Conservation (phyloP, 2,888 invertebrate genomes). For the Hypsopygia costalis region DNA sequence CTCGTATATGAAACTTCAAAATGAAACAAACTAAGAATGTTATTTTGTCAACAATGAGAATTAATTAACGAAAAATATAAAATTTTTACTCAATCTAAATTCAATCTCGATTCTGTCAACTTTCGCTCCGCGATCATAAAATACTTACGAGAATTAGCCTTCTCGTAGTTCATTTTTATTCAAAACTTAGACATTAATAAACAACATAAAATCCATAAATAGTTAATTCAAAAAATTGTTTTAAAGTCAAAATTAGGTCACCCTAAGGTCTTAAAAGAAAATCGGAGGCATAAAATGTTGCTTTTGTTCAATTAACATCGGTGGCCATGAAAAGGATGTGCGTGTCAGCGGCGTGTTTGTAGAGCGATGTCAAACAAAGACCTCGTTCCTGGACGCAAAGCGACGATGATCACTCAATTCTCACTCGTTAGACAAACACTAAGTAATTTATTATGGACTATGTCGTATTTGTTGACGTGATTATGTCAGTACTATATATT, state of each 20-base stretch:
- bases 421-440: slow-evolving; percentile 7
- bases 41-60: too few species aligned
- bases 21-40: too few species aligned
- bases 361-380: slow-evolving; percentile 31
- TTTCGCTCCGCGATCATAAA: too few species aligned
- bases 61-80: too few species aligned
- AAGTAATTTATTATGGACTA: neutral
- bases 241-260: slow-evolving; percentile 1
- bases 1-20: too few species aligned
- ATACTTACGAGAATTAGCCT: too few species aligned
- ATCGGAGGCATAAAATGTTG: slow-evolving; percentile 28
- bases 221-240: too few species aligned
- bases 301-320: slow-evolving; percentile 24
- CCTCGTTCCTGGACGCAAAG: slow-evolving; percentile 25
- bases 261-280: slow-evolving; percentile 16
- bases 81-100: too few species aligned
- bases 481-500: neutral
- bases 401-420: slow-evolving; percentile 31
- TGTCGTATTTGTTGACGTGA: neutral
- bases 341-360: slow-evolving; percentile 44
- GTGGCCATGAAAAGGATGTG: slow-evolving; percentile 41
- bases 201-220: too few species aligned
- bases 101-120: too few species aligned
- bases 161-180: too few species aligned
- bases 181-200: too few species aligned